phyloP scores from a whole-genome alignment of 2,797 vertebrate species.

The Rhinogobio ventralis region DNA sequence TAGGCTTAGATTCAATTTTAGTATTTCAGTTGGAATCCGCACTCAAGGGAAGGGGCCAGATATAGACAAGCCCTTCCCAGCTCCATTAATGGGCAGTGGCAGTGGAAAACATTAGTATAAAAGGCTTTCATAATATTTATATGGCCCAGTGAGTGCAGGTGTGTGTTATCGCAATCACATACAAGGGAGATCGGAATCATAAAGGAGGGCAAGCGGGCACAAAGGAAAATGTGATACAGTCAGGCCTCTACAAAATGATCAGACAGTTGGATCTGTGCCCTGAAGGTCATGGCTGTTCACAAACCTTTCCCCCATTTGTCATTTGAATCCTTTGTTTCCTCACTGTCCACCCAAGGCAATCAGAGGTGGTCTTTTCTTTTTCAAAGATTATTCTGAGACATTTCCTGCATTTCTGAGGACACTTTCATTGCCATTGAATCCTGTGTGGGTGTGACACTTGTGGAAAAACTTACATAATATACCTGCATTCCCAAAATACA shows the following conservation, averaged over 20 bases:
- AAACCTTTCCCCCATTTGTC: conserved; percentile 44
- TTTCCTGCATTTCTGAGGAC: conserved; percentile 48
- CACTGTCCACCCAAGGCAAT: conserved; percentile 51
- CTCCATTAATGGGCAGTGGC: conserved; percentile 7
- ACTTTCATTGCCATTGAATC: conserved; percentile 54
- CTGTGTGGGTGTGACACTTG: conserved; percentile 36
- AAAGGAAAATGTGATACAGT: not conserved
- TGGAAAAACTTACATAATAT: conserved; percentile 22
- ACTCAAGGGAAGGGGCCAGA: conserved; percentile 51
- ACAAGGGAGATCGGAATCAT: conserved; percentile 5
- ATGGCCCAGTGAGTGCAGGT: conserved; percentile 15
- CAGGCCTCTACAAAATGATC: conserved; percentile 5
- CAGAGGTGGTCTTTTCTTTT: conserved; percentile 20
- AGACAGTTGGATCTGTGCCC: conserved; percentile 20
- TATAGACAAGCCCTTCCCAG: conserved; percentile 43
- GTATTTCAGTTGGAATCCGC: conserved; percentile 65
- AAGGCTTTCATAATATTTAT: conserved; percentile 29
- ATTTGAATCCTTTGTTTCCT: conserved; percentile 54
- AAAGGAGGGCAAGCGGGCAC: not conserved
- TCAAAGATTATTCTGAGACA: conserved; percentile 53
- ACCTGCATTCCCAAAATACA: conserved; percentile 46
- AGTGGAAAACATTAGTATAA: conserved; percentile 17
- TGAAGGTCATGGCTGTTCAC: conserved; percentile 31
- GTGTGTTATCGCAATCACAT: conserved; percentile 29
- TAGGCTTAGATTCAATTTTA: conserved; percentile 57